A percentile compares a stretch with the other conserved stretches of the same genome.
Conservation (phyloP, 2,888 invertebrate genomes). For the Amiota mariae region DNA sequence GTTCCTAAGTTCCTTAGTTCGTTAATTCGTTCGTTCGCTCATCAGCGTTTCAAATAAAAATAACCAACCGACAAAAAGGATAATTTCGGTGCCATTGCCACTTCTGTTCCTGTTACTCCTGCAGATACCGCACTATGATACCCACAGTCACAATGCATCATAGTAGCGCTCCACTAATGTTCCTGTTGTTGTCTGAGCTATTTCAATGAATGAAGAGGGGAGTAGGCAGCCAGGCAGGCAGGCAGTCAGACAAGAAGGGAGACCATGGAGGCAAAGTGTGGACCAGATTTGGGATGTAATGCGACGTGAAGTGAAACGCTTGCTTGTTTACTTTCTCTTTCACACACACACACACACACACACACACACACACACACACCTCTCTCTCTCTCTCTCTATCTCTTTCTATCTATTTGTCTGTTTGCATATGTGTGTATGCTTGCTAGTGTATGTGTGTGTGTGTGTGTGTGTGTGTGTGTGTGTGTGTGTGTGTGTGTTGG, state of each 20-base stretch:
- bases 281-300: no score
- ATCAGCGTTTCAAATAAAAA: slow-evolving; percentile 46
- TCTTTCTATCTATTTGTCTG: slow-evolving; percentile 17
- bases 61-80: slow-evolving; percentile 61
- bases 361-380: background rate
- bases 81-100: slow-evolving; percentile 49
- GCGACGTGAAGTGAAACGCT: no score
- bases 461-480: slow-evolving; percentile 12
- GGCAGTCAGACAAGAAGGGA: no score
- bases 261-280: no score
- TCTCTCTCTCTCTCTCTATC: background rate
- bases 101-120: slow-evolving; percentile 24
- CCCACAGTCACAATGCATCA: no score
- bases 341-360: no score
- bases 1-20: background rate
- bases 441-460: slow-evolving; percentile 31
- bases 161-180: no score
- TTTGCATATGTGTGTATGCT: slow-evolving; percentile 22
- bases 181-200: no score
- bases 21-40: background rate
- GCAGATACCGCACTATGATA: no score
- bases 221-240: no score
- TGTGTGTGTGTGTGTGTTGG: slow-evolving; percentile 26
- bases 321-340: no score
- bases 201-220: no score